Conservation (phyloP, 1,140 invertebrate genomes). For the Drosophila jambulina region DNA sequence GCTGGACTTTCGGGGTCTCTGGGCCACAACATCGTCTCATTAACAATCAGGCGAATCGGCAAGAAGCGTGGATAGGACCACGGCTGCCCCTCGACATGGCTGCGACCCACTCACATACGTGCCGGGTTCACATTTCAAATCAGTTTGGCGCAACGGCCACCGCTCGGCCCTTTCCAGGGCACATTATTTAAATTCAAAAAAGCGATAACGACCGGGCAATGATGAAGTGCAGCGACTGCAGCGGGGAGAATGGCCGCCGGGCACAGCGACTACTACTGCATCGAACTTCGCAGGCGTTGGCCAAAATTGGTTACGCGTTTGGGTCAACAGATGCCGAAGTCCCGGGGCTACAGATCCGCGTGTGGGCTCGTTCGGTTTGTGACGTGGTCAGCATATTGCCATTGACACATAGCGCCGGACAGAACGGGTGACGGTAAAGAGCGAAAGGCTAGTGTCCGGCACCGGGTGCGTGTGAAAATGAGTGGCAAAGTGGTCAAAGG, state of each 20-base stretch:
- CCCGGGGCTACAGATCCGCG: slow-evolving; percentile 29
- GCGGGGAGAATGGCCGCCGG: slow-evolving; percentile 31
- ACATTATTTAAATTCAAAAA: slow-evolving; percentile 79
- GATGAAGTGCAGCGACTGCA: slow-evolving; percentile 64
- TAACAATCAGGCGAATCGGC: slow-evolving; percentile 64
- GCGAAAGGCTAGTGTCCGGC: slow-evolving; percentile 7
- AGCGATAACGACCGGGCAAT: slow-evolving; percentile 79
- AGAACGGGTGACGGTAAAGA: slow-evolving; percentile 5
- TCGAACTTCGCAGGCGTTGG: slow-evolving; percentile 55
- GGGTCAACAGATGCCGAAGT: slow-evolving; percentile 72
- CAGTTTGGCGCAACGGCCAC: slow-evolving; percentile 32
- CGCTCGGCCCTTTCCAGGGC: slow-evolving; percentile 4
- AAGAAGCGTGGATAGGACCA: slow-evolving; percentile 3
- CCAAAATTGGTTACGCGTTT: slow-evolving; percentile 79
- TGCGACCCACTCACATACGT: slow-evolving; percentile 41
- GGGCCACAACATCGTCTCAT: slow-evolving; percentile 60
- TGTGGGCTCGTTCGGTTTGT: slow-evolving; percentile 36
- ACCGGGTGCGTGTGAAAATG: slow-evolving; percentile 64
- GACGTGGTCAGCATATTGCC: slow-evolving; percentile 58
- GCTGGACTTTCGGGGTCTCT: slow-evolving; percentile 30
- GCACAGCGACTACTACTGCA: slow-evolving; percentile 29
- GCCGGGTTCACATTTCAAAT: slow-evolving; percentile 72
- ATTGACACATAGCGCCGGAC: slow-evolving; percentile 5
- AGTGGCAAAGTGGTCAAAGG: slow-evolving; percentile 40
- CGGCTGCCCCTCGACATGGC: slow-evolving; percentile 24